phyloP scores from a whole-genome alignment of 1,140 invertebrate genomes.

The Lepidurus couesii region DNA sequence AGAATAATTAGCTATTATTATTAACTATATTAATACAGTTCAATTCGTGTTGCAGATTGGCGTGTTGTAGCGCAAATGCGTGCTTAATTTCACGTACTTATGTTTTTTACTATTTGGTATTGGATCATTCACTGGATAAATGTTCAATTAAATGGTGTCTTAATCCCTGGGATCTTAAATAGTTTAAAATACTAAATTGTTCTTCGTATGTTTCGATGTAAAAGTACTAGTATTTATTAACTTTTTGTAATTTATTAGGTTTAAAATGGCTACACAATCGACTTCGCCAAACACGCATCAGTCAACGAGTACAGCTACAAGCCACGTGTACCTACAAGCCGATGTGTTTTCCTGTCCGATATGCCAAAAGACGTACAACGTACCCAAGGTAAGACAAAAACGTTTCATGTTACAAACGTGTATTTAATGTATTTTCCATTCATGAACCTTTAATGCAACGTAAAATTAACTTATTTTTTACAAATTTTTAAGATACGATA shows the following conservation, averaged over 20 bases:
- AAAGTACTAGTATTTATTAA: not conserved
- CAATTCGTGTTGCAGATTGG: too few species aligned
- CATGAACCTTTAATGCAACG: not conserved
- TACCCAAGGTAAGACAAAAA: conserved; percentile 31
- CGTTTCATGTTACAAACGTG: not conserved
- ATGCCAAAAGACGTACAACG: conserved; percentile 15
- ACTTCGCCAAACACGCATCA: not conserved
- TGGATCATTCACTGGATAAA: too few species aligned
- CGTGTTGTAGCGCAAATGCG: too few species aligned
- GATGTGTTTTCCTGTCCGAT: conserved; percentile 24
- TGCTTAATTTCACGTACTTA: too few species aligned
- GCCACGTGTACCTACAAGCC: conserved; percentile 1
- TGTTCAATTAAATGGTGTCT: too few species aligned
- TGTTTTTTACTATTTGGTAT: too few species aligned
- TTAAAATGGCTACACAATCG: not conserved
- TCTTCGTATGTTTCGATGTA: too few species aligned
- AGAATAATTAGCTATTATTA: too few species aligned
- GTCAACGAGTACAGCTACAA: not conserved
- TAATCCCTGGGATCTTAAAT: too few species aligned
- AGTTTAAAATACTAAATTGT: too few species aligned
- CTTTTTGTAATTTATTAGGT: not conserved
- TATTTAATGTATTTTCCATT: not conserved
- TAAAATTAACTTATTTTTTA: not conserved
- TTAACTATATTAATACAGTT: too few species aligned
- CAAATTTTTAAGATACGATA: not conserved